Evolutionary conservation across 1,140 invertebrate genomes (phyloP), one percentile per base, ranked within the genome.

Genomic region (Bombus terrestris): DNA sequence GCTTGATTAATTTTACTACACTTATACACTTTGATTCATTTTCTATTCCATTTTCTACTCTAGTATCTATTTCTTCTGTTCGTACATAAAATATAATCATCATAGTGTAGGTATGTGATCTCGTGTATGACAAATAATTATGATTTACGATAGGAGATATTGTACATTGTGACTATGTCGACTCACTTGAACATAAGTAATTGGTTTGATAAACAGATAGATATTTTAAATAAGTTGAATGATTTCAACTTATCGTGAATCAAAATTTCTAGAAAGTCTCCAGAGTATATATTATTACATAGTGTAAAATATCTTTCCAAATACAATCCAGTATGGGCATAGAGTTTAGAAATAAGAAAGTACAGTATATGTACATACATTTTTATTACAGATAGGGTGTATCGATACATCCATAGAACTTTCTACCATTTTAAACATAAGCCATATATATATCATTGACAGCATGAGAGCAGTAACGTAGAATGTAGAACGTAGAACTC

Each of bases 351-450:
- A 74, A 90, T 57, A 57, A 76, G 9, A 83, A 83, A 85, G 22
- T 86, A 78, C 37, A 78, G 32, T 68, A 28, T 81, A 66, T 83
- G 85, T 90, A 83, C 43, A 89, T 81, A 82, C 64, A 75, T 6
- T 77, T 83, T 68, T 85, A 82, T 69, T 73, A 66, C 86, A 74
- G 53, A 86, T 68, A 72, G 80, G 79, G 85, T 90, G 89, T 90
- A 90, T 88, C 89, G 89, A 90, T 90, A 90, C 89, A 83, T 85
- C 71, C 13, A 73, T 90, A 83, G 87, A 90, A 69, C 35, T 41
- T 69, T 74, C 28, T 69, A 39, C 25, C 25, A 73, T 86, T 59
- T 82, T 71, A n/a, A 59, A 28, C 0, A 18, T 25, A 43, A 37
- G 25, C 3, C 15, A 64, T 9, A 28, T 32, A 47, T 32, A 47